Base-by-base conservation (phyloP, 2,797 vertebrate genomes). In the Centroberyx gerrardi region DNA sequence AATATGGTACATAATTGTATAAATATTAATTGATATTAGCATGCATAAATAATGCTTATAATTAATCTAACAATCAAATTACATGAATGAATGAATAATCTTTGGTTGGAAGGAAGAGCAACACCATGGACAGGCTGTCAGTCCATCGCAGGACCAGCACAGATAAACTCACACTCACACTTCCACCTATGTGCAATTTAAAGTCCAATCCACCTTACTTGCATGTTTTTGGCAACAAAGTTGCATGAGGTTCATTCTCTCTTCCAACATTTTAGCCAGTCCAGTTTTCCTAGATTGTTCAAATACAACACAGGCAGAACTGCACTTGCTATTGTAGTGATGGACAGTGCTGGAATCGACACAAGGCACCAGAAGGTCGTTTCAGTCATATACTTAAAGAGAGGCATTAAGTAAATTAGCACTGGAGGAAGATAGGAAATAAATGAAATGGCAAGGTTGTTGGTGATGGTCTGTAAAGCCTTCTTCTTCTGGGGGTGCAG, bases 381-480 rank as follows among this genome's bases (percentile, higher is more conserved):
- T 38, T 0, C 0, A n/a, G 22, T 18, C 36, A 66, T 9, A 40
- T 59, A 5, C 63, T 55, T 0, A 51, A 31, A 3, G n/a, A 5
- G 0, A 1, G 3, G 2, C 2, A 67, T 1, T 0, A 38, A 4
- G 4, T 3, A 2, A 28, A 2, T 0, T 62, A 84, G 3, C 42
- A 61, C 0, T 31, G 68, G 17, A 51, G 83, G 89, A n/a, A 86
- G 1, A 42, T 85, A 92, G 1, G 64, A 42, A 8, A 60, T n/a
- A 3, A 79, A 33, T 1, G 60, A 72, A 60, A 89, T 4, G 5
- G 82, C 5, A 18, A 86, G 14, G 59, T 78, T 88, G 60, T 15
- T 64, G 12, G 59, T 44, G 60, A 88, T 77, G 68, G 65, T 74
- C 27, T 66, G 53, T 28, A 78, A n/a, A 5, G 84, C 87, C 74